Evolutionary conservation across 2,113 vertebrate genomes (phyloP).

Genomic region (Varanus komodoensis): DNA sequence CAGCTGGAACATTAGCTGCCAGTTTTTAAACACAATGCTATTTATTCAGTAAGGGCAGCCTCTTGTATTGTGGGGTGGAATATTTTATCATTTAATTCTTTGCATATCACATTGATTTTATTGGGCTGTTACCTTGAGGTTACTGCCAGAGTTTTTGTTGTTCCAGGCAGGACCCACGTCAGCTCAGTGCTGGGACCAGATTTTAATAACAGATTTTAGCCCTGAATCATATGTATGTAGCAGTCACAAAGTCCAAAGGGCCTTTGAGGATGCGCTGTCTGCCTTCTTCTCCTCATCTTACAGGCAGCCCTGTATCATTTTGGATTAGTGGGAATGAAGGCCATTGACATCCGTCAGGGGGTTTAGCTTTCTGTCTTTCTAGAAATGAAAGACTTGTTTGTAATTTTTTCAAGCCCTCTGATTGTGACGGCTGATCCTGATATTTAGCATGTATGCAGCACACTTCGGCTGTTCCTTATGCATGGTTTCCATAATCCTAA

Average conservation of each 20-base stretch:
- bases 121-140: neutral
- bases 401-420: neutral
- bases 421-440: neutral
- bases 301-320: neutral
- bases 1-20: neutral
- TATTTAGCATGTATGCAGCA: neutral
- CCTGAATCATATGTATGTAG: neutral
- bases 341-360: neutral
- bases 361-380: neutral
- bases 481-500: neutral
- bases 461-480: neutral
- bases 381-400: neutral
- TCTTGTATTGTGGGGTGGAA: neutral
- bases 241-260: neutral
- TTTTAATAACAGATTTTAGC: slow-evolving; percentile 9
- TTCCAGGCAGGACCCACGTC: neutral
- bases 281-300: neutral
- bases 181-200: neutral
- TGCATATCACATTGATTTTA: neutral
- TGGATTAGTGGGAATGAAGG: neutral
- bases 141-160: neutral
- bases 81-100: slow-evolving; percentile 9
- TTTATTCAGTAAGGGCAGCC: slow-evolving; percentile 5
- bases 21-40: slow-evolving; percentile 16
- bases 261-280: neutral